These are phyloP conservation scores for Lithobates sylvaticus DNA, from an alignment of 2,797 vertebrate genomes.

Conservation along the genomic window DNA sequence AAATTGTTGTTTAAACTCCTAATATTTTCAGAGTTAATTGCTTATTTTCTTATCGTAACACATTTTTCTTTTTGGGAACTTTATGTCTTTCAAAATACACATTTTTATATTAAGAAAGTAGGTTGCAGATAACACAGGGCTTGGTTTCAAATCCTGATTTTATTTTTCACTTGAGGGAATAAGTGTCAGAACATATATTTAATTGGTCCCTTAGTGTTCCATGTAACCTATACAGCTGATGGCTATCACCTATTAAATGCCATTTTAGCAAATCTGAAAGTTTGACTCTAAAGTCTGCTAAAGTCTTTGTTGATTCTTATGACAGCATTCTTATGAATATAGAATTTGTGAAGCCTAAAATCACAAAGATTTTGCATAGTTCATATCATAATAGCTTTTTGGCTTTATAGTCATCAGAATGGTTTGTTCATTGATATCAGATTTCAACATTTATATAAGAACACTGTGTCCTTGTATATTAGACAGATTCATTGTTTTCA, in stretches of 20 bases:
- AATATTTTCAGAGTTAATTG: background rate
- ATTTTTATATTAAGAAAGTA: conserved; percentile 42
- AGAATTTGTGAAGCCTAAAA: background rate
- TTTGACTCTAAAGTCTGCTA: conserved; percentile 24
- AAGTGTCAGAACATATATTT: conserved; percentile 55
- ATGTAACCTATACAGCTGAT: conserved; percentile 55
- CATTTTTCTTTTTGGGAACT: background rate
- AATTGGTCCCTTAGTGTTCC: conserved; percentile 62
- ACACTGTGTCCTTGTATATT: no score
- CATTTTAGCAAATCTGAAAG: conserved; percentile 44
- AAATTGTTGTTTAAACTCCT: background rate
- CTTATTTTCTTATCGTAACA: no score
- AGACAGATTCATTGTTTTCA: no score
- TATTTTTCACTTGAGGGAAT: conserved; percentile 57
- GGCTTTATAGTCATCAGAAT: background rate
- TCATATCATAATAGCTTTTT: background rate
- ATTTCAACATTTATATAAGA: no score
- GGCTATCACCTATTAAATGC: conserved; percentile 60
- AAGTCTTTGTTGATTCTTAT: conserved; percentile 35
- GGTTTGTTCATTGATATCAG: background rate
- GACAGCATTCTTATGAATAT: background rate
- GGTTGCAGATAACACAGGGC: conserved; percentile 42
- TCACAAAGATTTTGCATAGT: background rate
- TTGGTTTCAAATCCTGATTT: conserved; percentile 27
- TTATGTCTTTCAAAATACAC: conserved; percentile 36